phyloP scores from a whole-genome alignment of 2,888 invertebrate genomes.

The Drosophila buzzatii region DNA sequence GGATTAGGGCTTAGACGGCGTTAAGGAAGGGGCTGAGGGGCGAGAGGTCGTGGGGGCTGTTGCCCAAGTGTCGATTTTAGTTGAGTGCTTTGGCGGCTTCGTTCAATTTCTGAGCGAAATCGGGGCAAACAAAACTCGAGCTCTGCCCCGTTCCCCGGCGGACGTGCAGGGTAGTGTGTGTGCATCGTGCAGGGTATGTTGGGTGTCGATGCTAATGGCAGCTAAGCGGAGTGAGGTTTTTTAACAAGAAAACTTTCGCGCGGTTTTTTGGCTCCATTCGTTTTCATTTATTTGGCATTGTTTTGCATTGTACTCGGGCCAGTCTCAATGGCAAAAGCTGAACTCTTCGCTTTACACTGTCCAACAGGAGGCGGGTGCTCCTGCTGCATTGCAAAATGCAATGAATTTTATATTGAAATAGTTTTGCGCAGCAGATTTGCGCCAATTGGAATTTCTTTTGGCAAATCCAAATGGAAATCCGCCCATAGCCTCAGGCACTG shows the following conservation, averaged over 20 bases:
- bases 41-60: not conserved
- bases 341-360: conserved; percentile 1
- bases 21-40: not conserved
- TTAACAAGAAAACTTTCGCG: conserved; percentile 71
- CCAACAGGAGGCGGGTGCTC: not conserved
- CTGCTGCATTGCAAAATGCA: conserved; percentile 50
- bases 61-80: conserved; percentile 62
- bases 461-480: conserved; percentile 35
- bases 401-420: conserved; percentile 80
- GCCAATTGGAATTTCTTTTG: conserved; percentile 57
- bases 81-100: conserved; percentile 46
- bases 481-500: not conserved
- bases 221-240: conserved; percentile 30
- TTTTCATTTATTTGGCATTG: conserved; percentile 66
- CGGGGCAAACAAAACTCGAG: conserved; percentile 41
- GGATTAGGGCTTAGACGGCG: not conserved
- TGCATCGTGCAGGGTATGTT: not conserved
- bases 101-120: conserved; percentile 45
- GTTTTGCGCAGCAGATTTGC: conserved; percentile 43
- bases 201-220: conserved; percentile 29
- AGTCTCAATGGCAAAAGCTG: conserved; percentile 24
- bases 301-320: conserved; percentile 34
- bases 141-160: not conserved
- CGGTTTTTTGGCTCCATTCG: conserved; percentile 67
- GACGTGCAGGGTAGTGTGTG: not conserved